Percentiles rank a stretch among this genome's conserved stretches.
Conservation (phyloP, 1,140 invertebrate species). For the Lutraria rhynchaena region DNA sequence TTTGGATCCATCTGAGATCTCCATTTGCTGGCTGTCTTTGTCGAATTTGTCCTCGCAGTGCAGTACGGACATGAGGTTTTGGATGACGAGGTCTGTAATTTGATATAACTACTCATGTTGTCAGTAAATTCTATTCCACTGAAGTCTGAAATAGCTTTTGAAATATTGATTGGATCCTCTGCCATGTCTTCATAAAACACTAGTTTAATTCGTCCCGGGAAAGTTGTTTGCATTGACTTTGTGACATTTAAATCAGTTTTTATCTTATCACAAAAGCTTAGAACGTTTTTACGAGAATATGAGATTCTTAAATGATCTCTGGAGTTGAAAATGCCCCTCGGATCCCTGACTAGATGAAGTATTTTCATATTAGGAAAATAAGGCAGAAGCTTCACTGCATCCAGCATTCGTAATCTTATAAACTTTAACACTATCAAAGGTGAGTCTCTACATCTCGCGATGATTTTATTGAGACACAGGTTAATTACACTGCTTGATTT, state of each 20-base stretch:
- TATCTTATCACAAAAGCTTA: background rate
- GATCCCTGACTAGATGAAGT: conserved; percentile 23
- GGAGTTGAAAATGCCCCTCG: conserved; percentile 8
- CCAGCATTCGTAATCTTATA: background rate
- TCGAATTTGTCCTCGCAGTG: background rate
- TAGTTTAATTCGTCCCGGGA: background rate
- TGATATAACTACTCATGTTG: background rate
- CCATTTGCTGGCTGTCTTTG: background rate
- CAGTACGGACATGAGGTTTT: background rate
- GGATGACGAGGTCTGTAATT: background rate
- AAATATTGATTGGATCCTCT: background rate
- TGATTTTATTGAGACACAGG: background rate
- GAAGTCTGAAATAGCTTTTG: background rate
- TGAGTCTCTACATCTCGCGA: background rate
- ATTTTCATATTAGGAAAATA: conserved; percentile 33
- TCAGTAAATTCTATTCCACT: background rate
- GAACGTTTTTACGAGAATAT: too few relatives aligned
- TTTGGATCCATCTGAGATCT: background rate
- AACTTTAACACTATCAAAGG: background rate
- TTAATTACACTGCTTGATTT: too few relatives aligned
- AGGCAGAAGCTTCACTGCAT: background rate
- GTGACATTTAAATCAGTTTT: background rate
- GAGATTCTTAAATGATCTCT: background rate
- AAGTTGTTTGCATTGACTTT: background rate
- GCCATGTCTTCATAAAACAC: conserved; percentile 8